Conservation (phyloP, 2,888 invertebrate genomes). For the Ditula angustiorana region DNA sequence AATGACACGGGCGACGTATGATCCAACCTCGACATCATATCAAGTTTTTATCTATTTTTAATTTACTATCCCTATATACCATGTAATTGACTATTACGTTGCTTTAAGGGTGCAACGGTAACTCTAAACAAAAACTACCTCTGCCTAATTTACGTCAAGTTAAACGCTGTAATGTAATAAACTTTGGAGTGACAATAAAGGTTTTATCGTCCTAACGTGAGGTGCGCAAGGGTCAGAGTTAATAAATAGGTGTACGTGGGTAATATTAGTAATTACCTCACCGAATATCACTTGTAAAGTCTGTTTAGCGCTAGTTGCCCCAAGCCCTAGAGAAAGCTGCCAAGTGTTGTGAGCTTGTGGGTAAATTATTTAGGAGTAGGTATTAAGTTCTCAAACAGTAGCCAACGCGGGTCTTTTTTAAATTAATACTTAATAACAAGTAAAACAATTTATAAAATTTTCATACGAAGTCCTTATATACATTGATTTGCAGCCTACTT, state of each 20-base stretch:
- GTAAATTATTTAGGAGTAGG: not conserved
- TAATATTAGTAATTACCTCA: conserved; percentile 17
- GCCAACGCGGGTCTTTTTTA: too few relatives aligned
- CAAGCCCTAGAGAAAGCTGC: not conserved
- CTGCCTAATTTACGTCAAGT: conserved; percentile 11
- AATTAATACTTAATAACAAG: too few relatives aligned
- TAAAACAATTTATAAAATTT: too few relatives aligned
- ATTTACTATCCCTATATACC: not conserved
- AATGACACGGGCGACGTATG: too few relatives aligned
- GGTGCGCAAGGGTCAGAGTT: conserved; percentile 27
- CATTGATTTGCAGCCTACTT: too few relatives aligned
- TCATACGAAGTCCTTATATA: too few relatives aligned
- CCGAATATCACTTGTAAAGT: conserved; percentile 12
- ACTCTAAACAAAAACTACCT: conserved; percentile 12
- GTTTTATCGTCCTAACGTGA: conserved; percentile 23
- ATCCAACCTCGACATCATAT: too few relatives aligned
- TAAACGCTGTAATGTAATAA: conserved; percentile 32
- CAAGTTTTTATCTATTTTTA: not conserved
- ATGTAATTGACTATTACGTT: not conserved
- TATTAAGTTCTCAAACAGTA: not conserved
- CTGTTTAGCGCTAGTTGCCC: not conserved
- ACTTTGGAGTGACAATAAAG: conserved; percentile 33
- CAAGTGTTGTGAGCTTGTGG: not conserved
- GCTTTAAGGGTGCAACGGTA: not conserved
- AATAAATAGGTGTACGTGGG: conserved; percentile 30